Conservation (phyloP, 1,140 invertebrate genomes). For the Aporrectodea caliginosa region DNA sequence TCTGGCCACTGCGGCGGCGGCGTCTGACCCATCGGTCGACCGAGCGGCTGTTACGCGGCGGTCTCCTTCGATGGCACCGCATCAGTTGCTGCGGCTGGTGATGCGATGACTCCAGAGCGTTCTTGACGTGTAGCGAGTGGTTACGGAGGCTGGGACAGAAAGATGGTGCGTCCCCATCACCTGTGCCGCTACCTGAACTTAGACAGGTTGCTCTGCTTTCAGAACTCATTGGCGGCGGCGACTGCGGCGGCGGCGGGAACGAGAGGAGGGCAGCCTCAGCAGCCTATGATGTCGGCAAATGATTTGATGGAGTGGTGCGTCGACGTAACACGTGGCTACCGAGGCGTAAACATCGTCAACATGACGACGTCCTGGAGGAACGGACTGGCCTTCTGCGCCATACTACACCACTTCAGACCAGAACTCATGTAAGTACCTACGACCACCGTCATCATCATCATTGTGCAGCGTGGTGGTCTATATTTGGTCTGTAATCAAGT, state of each 20-base stretch:
- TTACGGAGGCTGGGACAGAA: no score
- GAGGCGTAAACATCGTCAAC: slow-evolving; percentile 84
- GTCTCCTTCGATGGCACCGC: no score
- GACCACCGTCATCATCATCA: no score
- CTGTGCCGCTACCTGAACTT: not conserved
- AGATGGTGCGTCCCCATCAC: not conserved
- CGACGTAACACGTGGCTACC: slow-evolving; percentile 79
- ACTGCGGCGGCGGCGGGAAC: not conserved
- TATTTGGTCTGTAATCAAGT: no score
- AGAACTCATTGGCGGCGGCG: not conserved
- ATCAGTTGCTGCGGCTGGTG: no score
- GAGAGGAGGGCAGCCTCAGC: no score
- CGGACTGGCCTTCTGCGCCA: slow-evolving; percentile 90
- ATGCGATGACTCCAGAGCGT: no score
- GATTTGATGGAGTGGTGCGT: slow-evolving; percentile 91
- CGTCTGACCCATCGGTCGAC: no score
- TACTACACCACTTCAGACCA: slow-evolving; percentile 92
- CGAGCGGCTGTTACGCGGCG: no score
- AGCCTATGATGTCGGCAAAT: slow-evolving; percentile 48
- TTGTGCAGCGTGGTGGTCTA: no score
- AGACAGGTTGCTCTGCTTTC: not conserved
- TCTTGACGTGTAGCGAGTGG: no score
- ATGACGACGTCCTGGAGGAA: slow-evolving; percentile 89
- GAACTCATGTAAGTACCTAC: slow-evolving; percentile 75
- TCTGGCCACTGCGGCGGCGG: no score